Conservation (phyloP, 2,113 vertebrate genomes). For the Marmota monax region DNA sequence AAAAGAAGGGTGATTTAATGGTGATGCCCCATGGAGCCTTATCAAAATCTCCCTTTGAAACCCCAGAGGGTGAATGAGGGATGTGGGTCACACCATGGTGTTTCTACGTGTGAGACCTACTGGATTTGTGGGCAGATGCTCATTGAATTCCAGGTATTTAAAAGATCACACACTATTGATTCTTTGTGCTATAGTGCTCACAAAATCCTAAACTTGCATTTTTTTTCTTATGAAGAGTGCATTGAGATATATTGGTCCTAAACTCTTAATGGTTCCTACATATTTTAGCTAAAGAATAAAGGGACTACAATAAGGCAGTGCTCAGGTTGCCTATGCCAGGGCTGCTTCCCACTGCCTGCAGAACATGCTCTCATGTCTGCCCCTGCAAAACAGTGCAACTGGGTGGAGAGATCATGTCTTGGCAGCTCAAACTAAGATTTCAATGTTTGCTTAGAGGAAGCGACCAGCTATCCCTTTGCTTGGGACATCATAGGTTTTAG, state of each 20-base stretch:
- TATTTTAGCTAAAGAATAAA: neutral
- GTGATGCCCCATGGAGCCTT: fast-evolving
- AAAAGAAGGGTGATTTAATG: neutral
- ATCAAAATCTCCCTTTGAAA: neutral
- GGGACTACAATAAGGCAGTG: neutral
- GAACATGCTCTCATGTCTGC: fast-evolving
- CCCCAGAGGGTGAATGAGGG: fast-evolving
- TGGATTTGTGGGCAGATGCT: neutral
- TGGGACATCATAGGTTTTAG: neutral
- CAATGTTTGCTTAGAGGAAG: neutral
- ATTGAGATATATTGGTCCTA: neutral
- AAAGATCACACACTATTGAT: neutral
- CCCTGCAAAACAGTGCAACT: fast-evolving
- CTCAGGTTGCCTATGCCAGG: neutral
- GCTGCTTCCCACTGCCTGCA: neutral
- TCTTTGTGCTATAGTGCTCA: neutral
- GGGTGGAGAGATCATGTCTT: neutral
- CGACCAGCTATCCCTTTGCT: fast-evolving
- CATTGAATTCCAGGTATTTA: fast-evolving
- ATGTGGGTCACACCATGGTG: fast-evolving
- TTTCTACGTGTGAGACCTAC: fast-evolving
- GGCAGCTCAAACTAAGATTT: neutral
- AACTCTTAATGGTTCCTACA: no score
- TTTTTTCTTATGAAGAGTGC: neutral
- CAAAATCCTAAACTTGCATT: neutral